phyloP scores from a whole-genome alignment of 2,113 vertebrate species.

The Mohoua ochrocephala region DNA sequence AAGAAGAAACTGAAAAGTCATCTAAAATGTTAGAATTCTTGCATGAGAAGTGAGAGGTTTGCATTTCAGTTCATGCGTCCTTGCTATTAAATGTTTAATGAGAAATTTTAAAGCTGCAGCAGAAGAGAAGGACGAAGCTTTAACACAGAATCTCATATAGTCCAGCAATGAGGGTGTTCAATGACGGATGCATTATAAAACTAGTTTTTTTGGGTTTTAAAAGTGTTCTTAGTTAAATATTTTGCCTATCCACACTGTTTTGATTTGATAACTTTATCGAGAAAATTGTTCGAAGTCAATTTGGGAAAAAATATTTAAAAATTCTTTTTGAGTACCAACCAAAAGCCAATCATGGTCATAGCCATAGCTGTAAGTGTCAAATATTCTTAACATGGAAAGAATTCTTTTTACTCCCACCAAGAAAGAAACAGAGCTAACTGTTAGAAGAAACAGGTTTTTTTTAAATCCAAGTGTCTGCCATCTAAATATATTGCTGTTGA shows the following conservation, averaged over 20 bases:
- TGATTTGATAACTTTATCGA: neutral
- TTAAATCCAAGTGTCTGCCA: neutral
- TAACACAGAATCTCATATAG: neutral
- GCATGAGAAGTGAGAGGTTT: neutral
- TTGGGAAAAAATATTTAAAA: neutral
- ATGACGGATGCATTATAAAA: neutral
- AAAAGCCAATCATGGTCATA: accelerated
- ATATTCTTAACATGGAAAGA: neutral
- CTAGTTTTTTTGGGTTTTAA: neutral
- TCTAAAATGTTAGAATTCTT: neutral
- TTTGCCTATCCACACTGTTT: neutral
- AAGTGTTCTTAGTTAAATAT: neutral
- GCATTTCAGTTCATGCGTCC: neutral
- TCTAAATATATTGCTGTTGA: neutral
- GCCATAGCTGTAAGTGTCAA: neutral
- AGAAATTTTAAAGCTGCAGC: neutral
- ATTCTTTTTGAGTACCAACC: neutral
- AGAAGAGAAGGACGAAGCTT: neutral
- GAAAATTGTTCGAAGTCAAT: neutral
- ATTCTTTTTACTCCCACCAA: neutral
- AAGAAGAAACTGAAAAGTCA: neutral
- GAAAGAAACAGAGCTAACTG: neutral
- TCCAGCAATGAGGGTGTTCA: neutral
- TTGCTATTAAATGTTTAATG: neutral
- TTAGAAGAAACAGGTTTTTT: neutral